phyloP scores from a whole-genome alignment of 2,797 vertebrate species.

The Halcyon chelicuti region DNA sequence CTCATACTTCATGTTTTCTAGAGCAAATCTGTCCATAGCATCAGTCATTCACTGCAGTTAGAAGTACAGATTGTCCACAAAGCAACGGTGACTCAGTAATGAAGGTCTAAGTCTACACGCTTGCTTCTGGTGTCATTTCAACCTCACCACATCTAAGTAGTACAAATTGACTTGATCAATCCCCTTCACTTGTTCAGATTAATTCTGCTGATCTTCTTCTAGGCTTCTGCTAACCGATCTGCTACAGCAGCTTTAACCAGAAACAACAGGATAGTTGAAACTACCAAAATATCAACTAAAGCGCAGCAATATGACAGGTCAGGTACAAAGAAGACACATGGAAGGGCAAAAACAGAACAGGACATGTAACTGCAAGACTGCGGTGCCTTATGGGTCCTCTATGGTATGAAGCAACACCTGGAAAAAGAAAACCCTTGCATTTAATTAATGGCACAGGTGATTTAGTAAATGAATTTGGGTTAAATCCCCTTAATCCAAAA shows the following conservation, averaged over 20 bases:
- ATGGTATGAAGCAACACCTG: not conserved
- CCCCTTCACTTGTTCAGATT: not conserved
- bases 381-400: not conserved
- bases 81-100: not conserved
- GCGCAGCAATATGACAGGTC: not conserved
- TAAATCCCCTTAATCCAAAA: not conserved
- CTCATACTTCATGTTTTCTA: not conserved
- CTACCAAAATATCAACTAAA: not conserved
- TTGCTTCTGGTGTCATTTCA: not conserved
- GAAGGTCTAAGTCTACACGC: not conserved
- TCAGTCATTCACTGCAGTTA: not conserved
- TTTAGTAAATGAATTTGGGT: not conserved
- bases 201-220: not conserved
- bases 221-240: not conserved
- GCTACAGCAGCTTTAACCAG: not conserved
- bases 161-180: not conserved
- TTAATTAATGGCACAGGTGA: not conserved
- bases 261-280: not conserved
- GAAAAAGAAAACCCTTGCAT: not conserved
- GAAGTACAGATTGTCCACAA: not conserved
- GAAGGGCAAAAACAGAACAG: accelerated
- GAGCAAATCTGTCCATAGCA: not conserved
- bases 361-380: not conserved
- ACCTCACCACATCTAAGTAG: not conserved
- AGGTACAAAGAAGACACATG: not conserved